Evolutionary conservation across 2,888 invertebrate species (phyloP), one percentile per base, ranked within the genome.

Genomic region (Antheraea assamensis): DNA sequence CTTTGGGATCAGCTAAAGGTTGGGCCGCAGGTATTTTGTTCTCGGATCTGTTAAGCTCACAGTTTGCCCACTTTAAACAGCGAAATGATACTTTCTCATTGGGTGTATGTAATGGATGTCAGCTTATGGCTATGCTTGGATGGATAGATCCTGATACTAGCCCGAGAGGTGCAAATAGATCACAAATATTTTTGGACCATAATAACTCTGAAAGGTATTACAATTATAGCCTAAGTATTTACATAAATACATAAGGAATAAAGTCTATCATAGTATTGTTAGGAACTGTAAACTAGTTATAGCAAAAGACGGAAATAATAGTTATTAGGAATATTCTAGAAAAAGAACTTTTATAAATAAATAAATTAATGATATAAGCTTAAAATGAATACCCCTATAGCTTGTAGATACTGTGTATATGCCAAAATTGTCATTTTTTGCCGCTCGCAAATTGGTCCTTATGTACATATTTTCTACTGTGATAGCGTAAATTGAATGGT

Each of bases 41-140:
- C 89, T 97, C 98, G 81, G 95, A 96, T 17, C 93, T 95, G 3
- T 88, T 99, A n/a, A 95, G 95, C 77, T 92, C 95, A 0, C 98
- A 99, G 87, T 97, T 99, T 80, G 92, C 96, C 31, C 94, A 95
- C 73, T 99, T 99, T 91, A 96, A 95, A 80, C 92, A 93, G 58
- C 95, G 98, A 21, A 86, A 93, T 0, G 97, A 99, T 87, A 98
- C 98, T 0, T 99, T 99, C 90, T 99, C 99, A 72, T 95, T 99
- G 78, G 99, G 99, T 49, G 97, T 99, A n/a, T 99, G 99, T 87
- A 99, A 99, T 89, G 99, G 99, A 0, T 99, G 99, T 85, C 99
- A 99, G 87, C 92, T 99, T 78, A 98, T 99, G 98, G 98, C 97
- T 8, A 91, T 98, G 35, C 95, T 99, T 10, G 99, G 99, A 7